Base-by-base conservation (phyloP, 1,140 invertebrate species). In the Calliopsis andreniformis region DNA sequence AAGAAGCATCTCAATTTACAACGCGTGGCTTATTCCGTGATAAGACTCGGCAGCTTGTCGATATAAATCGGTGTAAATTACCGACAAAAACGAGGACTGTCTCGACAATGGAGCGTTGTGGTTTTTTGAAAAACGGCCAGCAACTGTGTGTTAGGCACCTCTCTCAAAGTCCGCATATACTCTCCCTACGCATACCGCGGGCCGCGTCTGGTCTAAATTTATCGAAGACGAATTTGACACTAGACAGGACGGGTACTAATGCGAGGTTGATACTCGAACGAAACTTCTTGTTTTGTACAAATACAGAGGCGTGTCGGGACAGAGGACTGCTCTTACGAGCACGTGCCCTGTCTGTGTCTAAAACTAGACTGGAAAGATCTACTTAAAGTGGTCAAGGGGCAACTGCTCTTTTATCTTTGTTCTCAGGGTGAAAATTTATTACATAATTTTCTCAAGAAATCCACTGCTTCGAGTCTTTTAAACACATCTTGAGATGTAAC, bases 141-240 rank as follows among this genome's bases (percentile, higher is more conserved):
- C 80, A 76, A 80, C 69, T 78, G 80, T 49, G 69, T 39, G 35
- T 10, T 3, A 39, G 35, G 35, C 55, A 45, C 58, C 47, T 56
- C 64, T 51, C 43, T 79, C 62, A 51, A 61, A 73, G 35, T 23
- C 56, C 45, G 12, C 43, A 49, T 68, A 66, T 51, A 68, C 76
- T 73, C 78, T 64, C 80, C 56, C 67, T 75, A 67, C 61, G 80
- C 85, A 80, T 84, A 76, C 79, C 72, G 83, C 30, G 39, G 78
- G 30, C 70, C 66, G 66, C 79, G 79, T 84, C 79, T 76, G 87
- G 80, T 87, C 89, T 91, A 89, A 89, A 90, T 91, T 89, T 87
- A 86, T 87, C 87, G 66, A 70, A 84, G 83, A 87, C 85, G 76
- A 87, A 88, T 87, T 90, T 90, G 87, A 89, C 87, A 87, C 86